Evolutionary conservation across 92 coral and sea anemone genomes (phyloP).

Genomic region (Actinernus sp.): DNA sequence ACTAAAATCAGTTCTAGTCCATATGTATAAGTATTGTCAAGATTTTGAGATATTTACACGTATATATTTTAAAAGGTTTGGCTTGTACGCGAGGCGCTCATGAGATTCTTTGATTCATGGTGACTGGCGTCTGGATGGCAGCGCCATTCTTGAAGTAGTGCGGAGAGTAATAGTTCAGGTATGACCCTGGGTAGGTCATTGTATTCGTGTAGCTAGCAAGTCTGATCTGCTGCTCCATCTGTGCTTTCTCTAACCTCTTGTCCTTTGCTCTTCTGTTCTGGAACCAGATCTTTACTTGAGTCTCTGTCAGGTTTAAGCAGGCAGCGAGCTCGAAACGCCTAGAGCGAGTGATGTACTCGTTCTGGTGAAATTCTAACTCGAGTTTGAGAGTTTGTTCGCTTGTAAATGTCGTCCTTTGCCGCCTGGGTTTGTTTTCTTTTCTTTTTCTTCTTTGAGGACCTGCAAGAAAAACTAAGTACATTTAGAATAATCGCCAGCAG

Average conservation of each 20-base stretch:
- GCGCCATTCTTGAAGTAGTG: constrained; percentile 80
- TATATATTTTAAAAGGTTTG: too few species aligned
- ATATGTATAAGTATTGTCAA: too few species aligned
- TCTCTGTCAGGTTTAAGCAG: constrained; percentile 92
- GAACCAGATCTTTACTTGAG: constrained; percentile 99
- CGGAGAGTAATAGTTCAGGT: constrained; percentile 86
- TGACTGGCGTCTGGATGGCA: constrained; percentile 10
- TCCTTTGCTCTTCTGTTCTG: constrained; percentile 99
- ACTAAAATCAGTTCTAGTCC: too few species aligned
- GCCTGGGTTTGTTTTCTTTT: constrained; percentile 91
- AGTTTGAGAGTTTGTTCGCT: constrained; percentile 98
- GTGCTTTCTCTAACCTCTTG: constrained; percentile 98
- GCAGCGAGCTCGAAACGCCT: constrained; percentile 97
- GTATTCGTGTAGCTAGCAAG: constrained; percentile 89
- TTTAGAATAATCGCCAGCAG: background rate
- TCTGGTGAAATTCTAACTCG: constrained; percentile 97
- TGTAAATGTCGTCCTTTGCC: constrained; percentile 98
- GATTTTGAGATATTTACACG: too few species aligned
- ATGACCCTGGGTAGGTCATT: constrained; percentile 85
- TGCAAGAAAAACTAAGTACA: constrained; percentile 6
- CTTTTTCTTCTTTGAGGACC: constrained; percentile 94
- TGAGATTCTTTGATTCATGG: constrained; percentile 33
- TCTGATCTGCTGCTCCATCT: constrained; percentile 96
- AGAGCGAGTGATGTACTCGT: constrained; percentile 98
- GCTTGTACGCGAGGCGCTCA: too few species aligned